phyloP scores from a whole-genome alignment of 2,113 vertebrate species.

The Muntiacus reevesi region DNA sequence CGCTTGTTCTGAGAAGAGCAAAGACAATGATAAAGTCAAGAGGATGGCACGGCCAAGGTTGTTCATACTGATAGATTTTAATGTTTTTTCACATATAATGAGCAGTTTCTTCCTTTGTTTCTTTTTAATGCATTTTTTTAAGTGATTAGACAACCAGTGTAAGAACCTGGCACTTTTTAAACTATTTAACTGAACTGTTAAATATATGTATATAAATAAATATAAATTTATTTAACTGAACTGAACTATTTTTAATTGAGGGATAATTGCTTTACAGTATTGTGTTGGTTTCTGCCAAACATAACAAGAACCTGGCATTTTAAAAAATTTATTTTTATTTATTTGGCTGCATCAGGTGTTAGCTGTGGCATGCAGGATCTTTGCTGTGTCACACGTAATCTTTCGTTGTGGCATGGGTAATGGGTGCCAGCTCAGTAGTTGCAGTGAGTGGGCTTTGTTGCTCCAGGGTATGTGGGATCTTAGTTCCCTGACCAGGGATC shows the following conservation, averaged over 20 bases:
- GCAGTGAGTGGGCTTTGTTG: neutral
- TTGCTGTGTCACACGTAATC: neutral
- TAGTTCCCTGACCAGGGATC: neutral
- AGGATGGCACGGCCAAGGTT: conserved; percentile 49
- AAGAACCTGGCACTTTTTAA: neutral
- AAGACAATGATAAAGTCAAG: conserved; percentile 68
- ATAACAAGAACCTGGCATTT: neutral
- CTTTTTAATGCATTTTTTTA: neutral
- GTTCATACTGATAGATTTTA: conserved; percentile 51
- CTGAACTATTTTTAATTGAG: neutral
- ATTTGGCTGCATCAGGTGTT: neutral
- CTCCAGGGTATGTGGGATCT: neutral
- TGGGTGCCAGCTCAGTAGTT: neutral
- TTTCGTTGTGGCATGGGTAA: neutral
- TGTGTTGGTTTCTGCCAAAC: neutral
- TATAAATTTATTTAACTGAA: neutral
- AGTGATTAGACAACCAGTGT: neutral
- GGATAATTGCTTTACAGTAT: neutral
- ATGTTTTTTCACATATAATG: conserved; percentile 1
- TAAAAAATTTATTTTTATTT: neutral
- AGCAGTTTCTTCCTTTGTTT: conserved; percentile 29
- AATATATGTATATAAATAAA: neutral
- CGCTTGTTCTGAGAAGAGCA: conserved; percentile 75
- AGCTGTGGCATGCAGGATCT: neutral
- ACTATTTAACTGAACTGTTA: neutral